Percentiles rank a stretch among this genome's conserved stretches.
Conservation (phyloP, 1,140 invertebrate genomes). For the Drosophila lowei region DNA sequence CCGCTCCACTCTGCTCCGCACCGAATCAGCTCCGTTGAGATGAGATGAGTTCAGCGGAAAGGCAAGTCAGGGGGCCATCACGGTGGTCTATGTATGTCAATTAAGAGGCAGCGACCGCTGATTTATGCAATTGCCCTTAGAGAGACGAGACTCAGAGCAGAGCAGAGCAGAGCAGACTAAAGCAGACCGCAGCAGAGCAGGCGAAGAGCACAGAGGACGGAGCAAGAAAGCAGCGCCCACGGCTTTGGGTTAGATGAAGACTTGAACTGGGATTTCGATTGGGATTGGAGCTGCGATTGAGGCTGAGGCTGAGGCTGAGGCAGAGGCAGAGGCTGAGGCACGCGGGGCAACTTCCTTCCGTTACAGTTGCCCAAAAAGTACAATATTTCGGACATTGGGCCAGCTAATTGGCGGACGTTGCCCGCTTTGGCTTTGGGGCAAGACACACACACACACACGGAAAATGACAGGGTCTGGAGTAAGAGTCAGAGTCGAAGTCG, state of each 20-base stretch:
- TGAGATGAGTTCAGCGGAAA: constrained; percentile 61
- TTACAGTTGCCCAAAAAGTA: constrained; percentile 63
- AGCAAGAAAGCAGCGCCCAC: constrained; percentile 10
- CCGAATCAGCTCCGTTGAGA: too few species aligned
- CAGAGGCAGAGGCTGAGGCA: constrained; percentile 10
- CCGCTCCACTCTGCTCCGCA: not conserved
- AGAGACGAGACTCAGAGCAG: not conserved
- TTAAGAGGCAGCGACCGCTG: constrained; percentile 62
- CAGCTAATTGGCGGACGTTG: constrained; percentile 76
- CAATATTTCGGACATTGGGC: constrained; percentile 50
- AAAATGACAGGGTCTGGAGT: not conserved
- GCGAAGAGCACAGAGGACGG: too few species aligned
- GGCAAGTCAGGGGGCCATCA: constrained; percentile 37
- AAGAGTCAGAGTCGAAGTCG: not conserved
- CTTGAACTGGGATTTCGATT: constrained; percentile 5
- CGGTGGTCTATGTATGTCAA: constrained; percentile 77
- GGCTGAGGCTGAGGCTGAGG: constrained; percentile 24
- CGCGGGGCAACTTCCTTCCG: constrained; percentile 64
- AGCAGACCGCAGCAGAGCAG: not conserved
- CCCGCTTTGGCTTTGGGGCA: constrained; percentile 59
- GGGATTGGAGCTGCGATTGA: constrained; percentile 1
- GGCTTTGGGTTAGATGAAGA: constrained; percentile 31
- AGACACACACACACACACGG: constrained; percentile 18
- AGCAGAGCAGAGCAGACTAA: too few species aligned
- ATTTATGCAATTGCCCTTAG: constrained; percentile 71